Evolutionary conservation across 2,888 invertebrate genomes (phyloP).

Genomic region (Drosophila testacea): DNA sequence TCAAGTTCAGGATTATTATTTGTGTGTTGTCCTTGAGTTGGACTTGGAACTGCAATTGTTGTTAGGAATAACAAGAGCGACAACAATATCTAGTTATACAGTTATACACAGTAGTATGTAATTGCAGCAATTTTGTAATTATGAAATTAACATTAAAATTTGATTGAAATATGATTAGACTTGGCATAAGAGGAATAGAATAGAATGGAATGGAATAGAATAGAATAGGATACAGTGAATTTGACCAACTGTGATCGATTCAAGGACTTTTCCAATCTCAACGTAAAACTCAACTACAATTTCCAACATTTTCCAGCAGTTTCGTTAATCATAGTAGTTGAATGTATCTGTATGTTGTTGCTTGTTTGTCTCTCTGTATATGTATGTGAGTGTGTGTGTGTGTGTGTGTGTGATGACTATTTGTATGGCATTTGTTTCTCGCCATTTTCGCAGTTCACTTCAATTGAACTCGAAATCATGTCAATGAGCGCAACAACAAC

Average conservation of each 20-base stretch:
- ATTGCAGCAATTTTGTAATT: conserved; percentile 29
- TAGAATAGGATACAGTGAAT: not conserved
- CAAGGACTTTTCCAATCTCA: conserved; percentile 6
- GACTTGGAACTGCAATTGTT: not conserved
- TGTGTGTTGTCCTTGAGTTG: conserved; percentile 19
- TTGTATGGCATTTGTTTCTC: conserved; percentile 53
- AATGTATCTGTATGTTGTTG: not conserved
- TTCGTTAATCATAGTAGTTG: conserved; percentile 5
- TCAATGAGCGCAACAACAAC: conserved; percentile 54
- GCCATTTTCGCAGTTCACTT: conserved; percentile 71
- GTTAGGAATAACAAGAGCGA: not conserved
- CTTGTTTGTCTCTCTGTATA: too few relatives aligned
- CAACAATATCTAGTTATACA: too few relatives aligned
- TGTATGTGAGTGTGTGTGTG: not conserved
- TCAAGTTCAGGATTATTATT: conserved; percentile 17
- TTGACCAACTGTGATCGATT: conserved; percentile 1
- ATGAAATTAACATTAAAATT: conserved; percentile 26
- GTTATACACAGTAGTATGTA: not conserved
- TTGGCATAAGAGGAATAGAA: not conserved
- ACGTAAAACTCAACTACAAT: not conserved
- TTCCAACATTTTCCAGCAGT: conserved; percentile 2
- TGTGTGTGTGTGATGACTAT: conserved; percentile 36
- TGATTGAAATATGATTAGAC: conserved; percentile 20
- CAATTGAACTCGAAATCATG: conserved; percentile 74
- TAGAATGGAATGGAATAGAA: too few relatives aligned